A percentile compares a stretch with the other conserved stretches of the same genome.
These are phyloP conservation scores for Brachionus plicatilis DNA, from an alignment of 1,140 invertebrate genomes.

Conservation along the genomic window DNA sequence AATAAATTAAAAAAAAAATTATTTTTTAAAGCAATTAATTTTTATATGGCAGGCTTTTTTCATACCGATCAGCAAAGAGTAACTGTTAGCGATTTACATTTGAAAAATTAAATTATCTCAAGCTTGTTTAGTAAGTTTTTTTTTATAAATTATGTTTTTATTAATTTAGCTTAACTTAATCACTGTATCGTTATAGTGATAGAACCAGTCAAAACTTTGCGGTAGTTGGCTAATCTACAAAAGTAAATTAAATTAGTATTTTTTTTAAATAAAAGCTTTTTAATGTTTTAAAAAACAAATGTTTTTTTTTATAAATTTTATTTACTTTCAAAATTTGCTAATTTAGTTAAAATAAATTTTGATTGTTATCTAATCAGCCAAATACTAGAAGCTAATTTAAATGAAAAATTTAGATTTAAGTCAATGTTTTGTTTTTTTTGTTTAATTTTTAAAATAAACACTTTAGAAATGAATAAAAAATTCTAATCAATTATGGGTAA, in stretches of 20 bases:
- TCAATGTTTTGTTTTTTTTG: neutral
- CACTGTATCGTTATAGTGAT: slow-evolving; percentile 24
- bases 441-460: neutral
- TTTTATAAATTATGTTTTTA: neutral
- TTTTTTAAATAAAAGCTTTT: neutral
- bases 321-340: neutral
- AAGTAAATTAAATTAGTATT: neutral
- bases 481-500: neutral
- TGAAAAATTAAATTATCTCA: neutral
- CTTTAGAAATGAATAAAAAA: neutral
- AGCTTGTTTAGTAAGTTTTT: neutral
- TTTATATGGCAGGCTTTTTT: neutral
- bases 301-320: neutral
- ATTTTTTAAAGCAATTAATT: slow-evolving; percentile 5
- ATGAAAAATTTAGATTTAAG: neutral
- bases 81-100: neutral
- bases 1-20: neutral
- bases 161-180: slow-evolving; percentile 15
- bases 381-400: neutral
- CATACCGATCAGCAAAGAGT: neutral
- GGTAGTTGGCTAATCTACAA: neutral
- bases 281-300: neutral
- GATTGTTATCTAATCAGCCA: neutral
- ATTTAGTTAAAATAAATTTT: neutral
- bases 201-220: slow-evolving; percentile 12